Evolutionary conservation across 2,113 vertebrate genomes (phyloP).

Genomic region (Psittacula cyanocephala): DNA sequence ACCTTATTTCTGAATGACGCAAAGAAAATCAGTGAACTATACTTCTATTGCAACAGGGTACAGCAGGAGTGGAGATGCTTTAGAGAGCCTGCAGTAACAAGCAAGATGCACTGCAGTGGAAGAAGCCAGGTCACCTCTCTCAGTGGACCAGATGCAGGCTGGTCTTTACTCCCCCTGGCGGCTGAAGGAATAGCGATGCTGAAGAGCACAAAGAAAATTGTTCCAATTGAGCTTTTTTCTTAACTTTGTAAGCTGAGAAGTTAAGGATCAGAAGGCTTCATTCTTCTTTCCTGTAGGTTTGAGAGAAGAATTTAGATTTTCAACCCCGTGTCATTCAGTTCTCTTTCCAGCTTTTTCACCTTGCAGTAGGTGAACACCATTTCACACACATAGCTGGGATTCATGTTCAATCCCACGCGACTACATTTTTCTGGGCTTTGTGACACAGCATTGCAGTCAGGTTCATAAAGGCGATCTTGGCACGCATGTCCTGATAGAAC

Average conservation of each 20-base stretch:
- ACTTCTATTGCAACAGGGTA: not conserved
- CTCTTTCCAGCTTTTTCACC: not conserved
- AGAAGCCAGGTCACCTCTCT: not conserved
- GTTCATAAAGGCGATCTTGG: not conserved
- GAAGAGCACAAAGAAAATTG: not conserved
- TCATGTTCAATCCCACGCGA: accelerated
- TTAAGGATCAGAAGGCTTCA: not conserved
- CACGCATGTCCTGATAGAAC: not conserved
- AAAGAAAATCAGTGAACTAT: not conserved
- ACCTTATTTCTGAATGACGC: not conserved
- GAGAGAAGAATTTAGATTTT: not conserved
- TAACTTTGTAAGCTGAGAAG: not conserved
- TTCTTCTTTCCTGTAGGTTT: not conserved
- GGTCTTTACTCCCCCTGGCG: not conserved
- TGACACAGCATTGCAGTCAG: not conserved
- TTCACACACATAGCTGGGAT: not conserved
- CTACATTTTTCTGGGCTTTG: not conserved
- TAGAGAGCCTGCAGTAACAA: not conserved
- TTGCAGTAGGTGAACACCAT: not conserved
- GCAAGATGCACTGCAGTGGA: not conserved
- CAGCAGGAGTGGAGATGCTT: not conserved
- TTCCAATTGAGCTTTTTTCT: not conserved
- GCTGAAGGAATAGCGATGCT: not conserved
- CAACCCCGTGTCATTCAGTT: not conserved
- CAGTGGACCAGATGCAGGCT: not conserved